phyloP scores from a whole-genome alignment of 2,113 vertebrate genomes.

The Platycercus adscitus region DNA sequence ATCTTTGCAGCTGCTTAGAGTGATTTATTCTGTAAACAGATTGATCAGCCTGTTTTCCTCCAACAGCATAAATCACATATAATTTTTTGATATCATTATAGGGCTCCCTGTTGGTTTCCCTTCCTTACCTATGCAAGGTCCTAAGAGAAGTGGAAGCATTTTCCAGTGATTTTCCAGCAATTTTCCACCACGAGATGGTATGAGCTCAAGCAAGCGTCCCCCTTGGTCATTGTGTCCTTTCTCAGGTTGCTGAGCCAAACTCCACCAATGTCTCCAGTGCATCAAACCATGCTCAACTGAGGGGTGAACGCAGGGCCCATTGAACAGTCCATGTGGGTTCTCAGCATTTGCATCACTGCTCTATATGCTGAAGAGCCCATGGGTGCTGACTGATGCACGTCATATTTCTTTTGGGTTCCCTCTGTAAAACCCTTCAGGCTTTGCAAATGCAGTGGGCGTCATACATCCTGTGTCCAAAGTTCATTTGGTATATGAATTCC shows the following conservation, averaged over 20 bases:
- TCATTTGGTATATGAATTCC: not conserved
- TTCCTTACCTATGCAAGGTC: not conserved
- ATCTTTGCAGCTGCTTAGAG: not conserved
- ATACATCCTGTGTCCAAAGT: not conserved
- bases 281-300: not conserved
- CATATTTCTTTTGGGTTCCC: not conserved
- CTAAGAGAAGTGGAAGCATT: not conserved
- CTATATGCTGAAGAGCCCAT: not conserved
- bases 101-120: not conserved
- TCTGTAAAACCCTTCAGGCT: not conserved
- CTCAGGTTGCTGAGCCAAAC: not conserved
- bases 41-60: not conserved
- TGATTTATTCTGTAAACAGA: not conserved
- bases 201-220: not conserved
- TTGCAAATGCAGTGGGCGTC: not conserved
- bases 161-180: not conserved
- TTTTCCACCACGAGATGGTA: not conserved
- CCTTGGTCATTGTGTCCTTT: rapidly evolving
- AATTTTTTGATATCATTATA: too few relatives aligned
- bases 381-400: too few relatives aligned
- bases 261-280: rapidly evolving
- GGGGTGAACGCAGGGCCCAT: not conserved
- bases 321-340: not conserved
- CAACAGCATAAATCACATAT: not conserved
- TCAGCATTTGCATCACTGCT: not conserved